These are phyloP conservation scores for Apodemia mormo DNA, from an alignment of 2,888 invertebrate genomes.

Conservation along the genomic window DNA sequence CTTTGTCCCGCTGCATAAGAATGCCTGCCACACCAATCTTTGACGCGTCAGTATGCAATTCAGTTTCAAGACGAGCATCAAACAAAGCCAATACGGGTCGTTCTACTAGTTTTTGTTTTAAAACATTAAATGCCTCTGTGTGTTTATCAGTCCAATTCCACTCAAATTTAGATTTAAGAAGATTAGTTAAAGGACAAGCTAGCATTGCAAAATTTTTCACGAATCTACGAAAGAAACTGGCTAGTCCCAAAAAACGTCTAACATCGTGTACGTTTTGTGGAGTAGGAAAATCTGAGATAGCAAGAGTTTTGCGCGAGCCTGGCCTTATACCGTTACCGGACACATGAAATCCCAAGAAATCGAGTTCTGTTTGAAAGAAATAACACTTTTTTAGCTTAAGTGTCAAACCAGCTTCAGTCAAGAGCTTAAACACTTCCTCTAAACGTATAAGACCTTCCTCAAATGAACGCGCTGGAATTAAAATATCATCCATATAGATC, in stretches of 20 bases:
- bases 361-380: too few relatives aligned
- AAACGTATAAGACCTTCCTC: too few relatives aligned
- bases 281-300: conserved; percentile 36
- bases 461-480: too few relatives aligned
- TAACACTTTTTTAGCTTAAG: too few relatives aligned
- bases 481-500: too few relatives aligned
- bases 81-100: not conserved
- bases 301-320: conserved; percentile 35
- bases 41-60: not conserved
- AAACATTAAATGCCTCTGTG: conserved; percentile 16
- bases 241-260: conserved; percentile 44
- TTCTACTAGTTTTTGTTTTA: conserved; percentile 23
- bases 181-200: conserved; percentile 25
- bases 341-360: too few relatives aligned
- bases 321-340: too few relatives aligned
- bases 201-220: conserved; percentile 35
- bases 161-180: conserved; percentile 20
- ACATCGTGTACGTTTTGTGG: conserved; percentile 38
- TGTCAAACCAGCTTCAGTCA: too few relatives aligned
- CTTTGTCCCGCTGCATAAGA: conserved; percentile 5
- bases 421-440: too few relatives aligned
- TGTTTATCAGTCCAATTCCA: conserved; percentile 26
- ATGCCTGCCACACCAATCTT: not conserved
- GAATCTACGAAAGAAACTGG: conserved; percentile 36
- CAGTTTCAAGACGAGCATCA: not conserved